Evolutionary conservation across 2,113 vertebrate genomes (phyloP).

Genomic region (Lasiurus borealis): DNA sequence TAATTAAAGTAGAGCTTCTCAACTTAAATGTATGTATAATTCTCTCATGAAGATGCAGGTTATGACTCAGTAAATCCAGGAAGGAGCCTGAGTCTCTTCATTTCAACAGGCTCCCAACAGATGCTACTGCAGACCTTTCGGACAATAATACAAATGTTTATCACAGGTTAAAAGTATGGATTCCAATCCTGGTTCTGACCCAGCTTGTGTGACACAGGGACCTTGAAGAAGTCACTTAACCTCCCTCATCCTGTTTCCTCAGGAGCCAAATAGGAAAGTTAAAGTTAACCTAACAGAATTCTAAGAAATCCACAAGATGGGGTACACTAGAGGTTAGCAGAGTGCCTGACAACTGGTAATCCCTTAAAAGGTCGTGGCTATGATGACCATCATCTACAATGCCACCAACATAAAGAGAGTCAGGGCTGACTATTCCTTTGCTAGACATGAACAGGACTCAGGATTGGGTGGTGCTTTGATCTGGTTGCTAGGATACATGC

Average conservation of each 20-base stretch:
- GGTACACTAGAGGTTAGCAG: no score
- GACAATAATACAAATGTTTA: background rate
- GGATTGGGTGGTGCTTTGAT: background rate
- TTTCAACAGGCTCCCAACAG: background rate
- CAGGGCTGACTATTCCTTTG: background rate
- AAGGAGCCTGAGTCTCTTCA: background rate
- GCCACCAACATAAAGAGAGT: background rate
- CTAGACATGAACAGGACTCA: background rate
- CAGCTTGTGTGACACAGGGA: background rate
- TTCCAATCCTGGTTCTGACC: background rate
- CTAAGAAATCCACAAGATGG: background rate
- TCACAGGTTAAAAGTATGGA: background rate
- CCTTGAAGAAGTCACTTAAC: background rate
- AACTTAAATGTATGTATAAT: background rate
- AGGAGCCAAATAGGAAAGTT: background rate
- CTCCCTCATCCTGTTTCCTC: background rate
- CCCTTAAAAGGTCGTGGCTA: background rate
- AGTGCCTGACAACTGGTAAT: background rate
- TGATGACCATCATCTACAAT: no score
- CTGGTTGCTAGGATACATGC: background rate
- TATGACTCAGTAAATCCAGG: background rate
- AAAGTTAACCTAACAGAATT: background rate
- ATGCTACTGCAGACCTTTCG: background rate
- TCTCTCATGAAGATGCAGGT: background rate
- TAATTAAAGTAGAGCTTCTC: background rate